Percentiles rank a stretch among this genome's conserved stretches.
phyloP scores from a whole-genome alignment of 1,140 invertebrate genomes.

The Gryon sp. region DNA sequence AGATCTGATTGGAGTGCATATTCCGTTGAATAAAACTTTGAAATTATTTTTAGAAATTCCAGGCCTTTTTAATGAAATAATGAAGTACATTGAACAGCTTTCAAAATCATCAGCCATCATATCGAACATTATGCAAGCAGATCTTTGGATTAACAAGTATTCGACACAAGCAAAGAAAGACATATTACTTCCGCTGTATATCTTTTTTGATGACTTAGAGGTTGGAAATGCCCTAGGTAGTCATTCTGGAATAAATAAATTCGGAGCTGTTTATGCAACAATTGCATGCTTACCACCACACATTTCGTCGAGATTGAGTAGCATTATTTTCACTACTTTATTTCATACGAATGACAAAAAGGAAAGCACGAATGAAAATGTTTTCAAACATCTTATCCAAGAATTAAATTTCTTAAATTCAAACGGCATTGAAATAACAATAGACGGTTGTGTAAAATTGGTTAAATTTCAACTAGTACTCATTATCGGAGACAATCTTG shows the following conservation, averaged over 20 bases:
- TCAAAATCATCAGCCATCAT: background rate
- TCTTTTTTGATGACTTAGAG: background rate
- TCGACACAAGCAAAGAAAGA: background rate
- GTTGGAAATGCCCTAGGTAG: background rate
- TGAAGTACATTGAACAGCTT: background rate
- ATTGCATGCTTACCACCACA: background rate
- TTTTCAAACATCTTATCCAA: background rate
- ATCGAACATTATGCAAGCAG: background rate
- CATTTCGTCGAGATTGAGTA: background rate
- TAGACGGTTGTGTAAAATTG: background rate
- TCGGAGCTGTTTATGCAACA: background rate
- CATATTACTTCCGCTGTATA: background rate
- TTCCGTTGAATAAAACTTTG: background rate
- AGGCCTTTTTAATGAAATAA: background rate
- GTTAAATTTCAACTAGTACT: background rate
- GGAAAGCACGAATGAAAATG: background rate
- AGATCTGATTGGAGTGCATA: background rate
- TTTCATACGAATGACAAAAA: background rate
- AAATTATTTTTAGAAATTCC: constrained; percentile 25
- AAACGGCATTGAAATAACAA: background rate
- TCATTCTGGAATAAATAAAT: background rate
- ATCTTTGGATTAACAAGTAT: background rate
- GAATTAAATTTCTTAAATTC: background rate
- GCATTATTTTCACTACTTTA: background rate
- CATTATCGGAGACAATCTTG: background rate